Conservation (phyloP, 92 coral and sea anemone genomes). For the Epizoanthus stellaris region DNA sequence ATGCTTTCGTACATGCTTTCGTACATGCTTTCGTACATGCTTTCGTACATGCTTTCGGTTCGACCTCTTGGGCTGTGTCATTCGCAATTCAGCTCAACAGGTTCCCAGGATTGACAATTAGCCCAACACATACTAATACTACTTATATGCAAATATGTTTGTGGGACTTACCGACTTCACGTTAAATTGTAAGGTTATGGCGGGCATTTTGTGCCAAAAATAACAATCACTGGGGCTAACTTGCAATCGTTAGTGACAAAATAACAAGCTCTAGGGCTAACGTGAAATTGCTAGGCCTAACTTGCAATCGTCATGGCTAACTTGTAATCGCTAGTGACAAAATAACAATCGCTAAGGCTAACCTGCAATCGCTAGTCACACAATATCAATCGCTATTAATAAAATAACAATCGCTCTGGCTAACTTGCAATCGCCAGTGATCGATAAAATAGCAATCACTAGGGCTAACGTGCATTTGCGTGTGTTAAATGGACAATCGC, state of each 20-base stretch:
- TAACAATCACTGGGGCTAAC: not conserved
- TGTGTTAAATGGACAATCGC: not conserved
- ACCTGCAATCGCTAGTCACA: conserved; percentile 26
- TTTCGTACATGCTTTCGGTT: too few species aligned
- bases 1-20: too few species aligned
- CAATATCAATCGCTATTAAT: conserved; percentile 12
- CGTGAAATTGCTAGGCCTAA: not conserved
- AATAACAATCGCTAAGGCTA: conserved; percentile 44
- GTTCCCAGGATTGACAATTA: too few species aligned
- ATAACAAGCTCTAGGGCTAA: conserved; percentile 4
- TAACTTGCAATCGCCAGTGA: conserved; percentile 12
- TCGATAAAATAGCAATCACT: conserved; percentile 6
- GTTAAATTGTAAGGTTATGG: too few species aligned
- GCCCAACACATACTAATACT: too few species aligned
- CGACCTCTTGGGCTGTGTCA: too few species aligned
- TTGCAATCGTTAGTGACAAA: conserved; percentile 4
- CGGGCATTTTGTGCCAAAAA: conserved; percentile 17
- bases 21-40: too few species aligned
- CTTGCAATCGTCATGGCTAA: not conserved
- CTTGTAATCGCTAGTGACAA: not conserved
- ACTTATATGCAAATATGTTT: too few species aligned
- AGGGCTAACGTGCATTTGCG: not conserved
- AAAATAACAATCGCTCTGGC: conserved; percentile 9
- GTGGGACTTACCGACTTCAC: too few species aligned
- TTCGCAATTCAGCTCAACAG: too few species aligned